These are phyloP conservation scores for Tupiocoris notatus DNA, from an alignment of 2,888 invertebrate genomes.

Conservation along the genomic window DNA sequence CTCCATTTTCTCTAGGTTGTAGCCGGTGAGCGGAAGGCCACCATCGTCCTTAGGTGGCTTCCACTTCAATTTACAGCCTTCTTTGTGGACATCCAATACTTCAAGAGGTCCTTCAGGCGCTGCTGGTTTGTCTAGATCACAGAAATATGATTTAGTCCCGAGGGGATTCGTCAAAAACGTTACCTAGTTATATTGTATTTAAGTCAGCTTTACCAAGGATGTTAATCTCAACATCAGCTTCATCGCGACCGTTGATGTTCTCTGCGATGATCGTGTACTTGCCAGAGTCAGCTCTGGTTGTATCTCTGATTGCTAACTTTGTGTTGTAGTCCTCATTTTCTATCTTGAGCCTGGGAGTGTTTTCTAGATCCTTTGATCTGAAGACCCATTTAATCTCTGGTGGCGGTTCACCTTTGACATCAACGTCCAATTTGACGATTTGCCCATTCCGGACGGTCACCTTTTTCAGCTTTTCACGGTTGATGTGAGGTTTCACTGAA, in stretches of 20 bases:
- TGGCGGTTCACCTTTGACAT: conserved; percentile 94
- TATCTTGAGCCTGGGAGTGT: conserved; percentile 68
- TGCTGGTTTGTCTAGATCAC: conserved; percentile 75
- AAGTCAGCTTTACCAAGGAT: conserved; percentile 63
- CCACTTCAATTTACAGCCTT: conserved; percentile 92
- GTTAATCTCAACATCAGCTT: conserved; percentile 88
- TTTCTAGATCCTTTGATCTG: conserved; percentile 66
- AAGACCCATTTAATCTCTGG: conserved; percentile 84
- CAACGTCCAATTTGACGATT: conserved; percentile 86
- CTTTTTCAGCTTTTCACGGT: conserved; percentile 87
- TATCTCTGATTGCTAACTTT: conserved; percentile 75
- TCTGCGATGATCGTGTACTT: conserved; percentile 87
- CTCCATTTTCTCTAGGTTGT: conserved; percentile 94
- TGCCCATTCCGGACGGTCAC: conserved; percentile 88
- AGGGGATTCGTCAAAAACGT: background rate
- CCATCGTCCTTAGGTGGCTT: conserved; percentile 95
- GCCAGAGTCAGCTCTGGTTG: conserved; percentile 82
- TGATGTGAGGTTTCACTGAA: conserved; percentile 90
- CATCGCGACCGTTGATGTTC: conserved; percentile 90
- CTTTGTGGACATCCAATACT: conserved; percentile 85
- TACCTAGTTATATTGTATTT: background rate
- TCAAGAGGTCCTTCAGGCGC: conserved; percentile 91
- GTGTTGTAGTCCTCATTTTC: conserved; percentile 92
- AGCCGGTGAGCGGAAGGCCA: conserved; percentile 85
- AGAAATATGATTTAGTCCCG: background rate